Evolutionary conservation across 2,113 vertebrate genomes (phyloP).

Genomic region (Triplophysa tibetana): DNA sequence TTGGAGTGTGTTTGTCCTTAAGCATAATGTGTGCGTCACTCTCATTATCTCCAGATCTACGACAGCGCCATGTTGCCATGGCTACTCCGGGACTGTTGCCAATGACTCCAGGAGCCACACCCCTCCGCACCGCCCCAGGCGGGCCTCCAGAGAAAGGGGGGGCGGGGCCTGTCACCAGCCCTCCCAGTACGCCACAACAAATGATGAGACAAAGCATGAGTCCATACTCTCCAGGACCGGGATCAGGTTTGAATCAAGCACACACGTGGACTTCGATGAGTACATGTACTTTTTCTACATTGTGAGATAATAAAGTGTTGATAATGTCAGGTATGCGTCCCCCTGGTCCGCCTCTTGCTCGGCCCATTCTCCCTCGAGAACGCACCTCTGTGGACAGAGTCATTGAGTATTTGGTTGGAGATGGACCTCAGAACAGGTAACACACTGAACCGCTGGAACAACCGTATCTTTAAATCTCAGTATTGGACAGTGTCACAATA

Average conservation of each 20-base stretch:
- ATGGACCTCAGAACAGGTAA: constrained; percentile 97
- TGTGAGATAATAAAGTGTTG: not conserved
- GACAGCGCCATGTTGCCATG: constrained; percentile 84
- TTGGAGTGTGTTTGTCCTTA: not conserved
- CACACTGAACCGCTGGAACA: not conserved
- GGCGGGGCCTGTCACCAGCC: constrained; percentile 35
- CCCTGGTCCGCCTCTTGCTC: constrained; percentile 91
- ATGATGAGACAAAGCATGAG: constrained; percentile 74
- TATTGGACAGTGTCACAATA: not conserved
- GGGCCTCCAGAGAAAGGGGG: constrained; percentile 82
- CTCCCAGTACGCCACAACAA: constrained; percentile 67
- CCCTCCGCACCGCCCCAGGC: constrained; percentile 78
- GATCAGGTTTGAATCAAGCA: constrained; percentile 73
- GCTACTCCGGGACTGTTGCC: constrained; percentile 70
- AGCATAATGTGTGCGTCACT: not conserved
- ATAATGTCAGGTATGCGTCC: constrained; percentile 83
- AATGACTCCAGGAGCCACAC: constrained; percentile 65
- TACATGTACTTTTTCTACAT: not conserved
- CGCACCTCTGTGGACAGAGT: constrained; percentile 88
- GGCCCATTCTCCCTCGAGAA: constrained; percentile 90
- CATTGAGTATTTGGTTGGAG: constrained; percentile 95
- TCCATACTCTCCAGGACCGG: constrained; percentile 82
- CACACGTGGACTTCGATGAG: too few relatives aligned
- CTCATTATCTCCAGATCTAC: constrained; percentile 78
- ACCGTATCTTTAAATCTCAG: too few relatives aligned